These are phyloP conservation scores for Calypte anna DNA, from an alignment of 2,113 vertebrate species.

Conservation along the genomic window DNA sequence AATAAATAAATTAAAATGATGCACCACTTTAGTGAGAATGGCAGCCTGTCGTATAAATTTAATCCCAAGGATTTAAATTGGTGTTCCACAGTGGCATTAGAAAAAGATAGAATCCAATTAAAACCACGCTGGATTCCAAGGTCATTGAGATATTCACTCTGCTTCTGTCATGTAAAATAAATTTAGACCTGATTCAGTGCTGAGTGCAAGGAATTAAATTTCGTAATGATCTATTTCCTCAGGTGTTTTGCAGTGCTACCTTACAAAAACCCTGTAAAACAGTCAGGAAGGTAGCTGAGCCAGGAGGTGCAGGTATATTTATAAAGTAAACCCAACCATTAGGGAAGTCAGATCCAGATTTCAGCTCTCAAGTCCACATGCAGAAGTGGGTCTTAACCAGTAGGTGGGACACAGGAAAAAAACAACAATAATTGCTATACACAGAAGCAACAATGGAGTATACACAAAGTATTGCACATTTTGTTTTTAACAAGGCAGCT, in stretches of 20 bases:
- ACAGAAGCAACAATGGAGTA: too few relatives aligned
- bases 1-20: constrained; percentile 66
- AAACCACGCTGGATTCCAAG: constrained; percentile 49
- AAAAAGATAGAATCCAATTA: constrained; percentile 64
- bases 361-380: neutral
- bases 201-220: constrained; percentile 31
- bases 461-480: neutral
- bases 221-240: constrained; percentile 48
- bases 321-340: neutral
- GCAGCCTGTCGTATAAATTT: constrained; percentile 55
- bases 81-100: constrained; percentile 41
- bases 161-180: constrained; percentile 55
- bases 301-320: neutral
- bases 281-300: neutral
- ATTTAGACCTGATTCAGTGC: constrained; percentile 9
- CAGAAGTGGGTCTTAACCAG: neutral
- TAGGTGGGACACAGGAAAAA: neutral
- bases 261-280: neutral
- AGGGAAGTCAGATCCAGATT: neutral
- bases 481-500: neutral
- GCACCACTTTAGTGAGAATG: constrained; percentile 35
- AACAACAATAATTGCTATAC: too few relatives aligned
- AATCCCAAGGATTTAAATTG: constrained; percentile 65
- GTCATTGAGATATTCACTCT: constrained; percentile 39
- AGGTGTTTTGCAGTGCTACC: neutral